Evolutionary conservation across 1,140 invertebrate genomes (phyloP), one percentile per base, ranked within the genome.

Genomic region (Dendrolimus punctatus): DNA sequence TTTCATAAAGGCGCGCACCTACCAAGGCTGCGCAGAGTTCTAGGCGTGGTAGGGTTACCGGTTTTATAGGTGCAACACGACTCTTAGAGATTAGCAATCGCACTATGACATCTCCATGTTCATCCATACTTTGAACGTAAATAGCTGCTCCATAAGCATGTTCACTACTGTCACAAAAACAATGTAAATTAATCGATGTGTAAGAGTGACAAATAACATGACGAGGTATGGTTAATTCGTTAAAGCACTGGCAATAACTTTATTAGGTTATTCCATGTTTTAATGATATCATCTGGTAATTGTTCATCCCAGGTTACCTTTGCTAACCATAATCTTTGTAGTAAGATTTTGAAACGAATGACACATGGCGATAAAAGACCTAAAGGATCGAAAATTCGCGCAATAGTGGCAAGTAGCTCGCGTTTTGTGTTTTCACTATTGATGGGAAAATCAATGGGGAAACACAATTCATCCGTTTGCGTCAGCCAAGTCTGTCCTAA

Each of bases 21-120:
- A 87, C 45, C 5, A 73, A 51, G 5, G 86, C 86, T 7, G 64
- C 87, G 49, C 63, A 77, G 9, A 89, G 64, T 41, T 57, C 55
- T 2, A 57, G 40, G 9, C 51, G 42, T 8, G 56, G 56, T 23
- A 53, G 53, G 5, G 79, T 74, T 0, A 51, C 48, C 7, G 54
- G 51, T 62, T 87, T 87, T 6, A 88, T 49, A n/a, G 87, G 87
- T 46, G 86, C 72, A 2, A 89, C 84, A 43, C 76, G 53, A 39
- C 70, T 62, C 61, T 88, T 88, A 0, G 55, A 43, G 6, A 42
- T 8, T 5, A 57, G 9, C 3, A 57, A 9, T 4, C 51, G 39
- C 10, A 57, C 51, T 6, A 39, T 4, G 5, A 53, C 46, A 8
- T 57, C 23, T 42, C 10, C 23, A 5, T 52, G 6, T 6, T 45